Conservation (phyloP, 2,888 invertebrate genomes). For the Tiphia femorata region DNA sequence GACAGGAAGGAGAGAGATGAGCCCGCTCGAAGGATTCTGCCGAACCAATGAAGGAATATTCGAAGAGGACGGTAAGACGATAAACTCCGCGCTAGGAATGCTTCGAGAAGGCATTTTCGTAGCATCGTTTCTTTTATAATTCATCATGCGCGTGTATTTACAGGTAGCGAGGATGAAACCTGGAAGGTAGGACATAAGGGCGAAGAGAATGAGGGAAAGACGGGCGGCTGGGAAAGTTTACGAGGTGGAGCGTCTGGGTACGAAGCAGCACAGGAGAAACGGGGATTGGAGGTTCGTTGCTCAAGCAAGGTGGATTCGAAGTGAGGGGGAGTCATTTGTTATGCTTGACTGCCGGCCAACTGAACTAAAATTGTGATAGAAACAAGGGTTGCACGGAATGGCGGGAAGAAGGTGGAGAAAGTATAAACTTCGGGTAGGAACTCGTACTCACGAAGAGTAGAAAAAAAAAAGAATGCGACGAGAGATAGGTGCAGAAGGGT, state of each 20-base stretch:
- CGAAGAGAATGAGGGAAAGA: constrained; percentile 6
- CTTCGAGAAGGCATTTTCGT: neutral
- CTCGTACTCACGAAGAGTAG: constrained; percentile 43
- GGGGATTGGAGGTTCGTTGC: too few relatives aligned
- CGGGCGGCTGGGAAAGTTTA: neutral
- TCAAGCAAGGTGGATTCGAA: too few relatives aligned
- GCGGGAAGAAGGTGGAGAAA: constrained; percentile 41
- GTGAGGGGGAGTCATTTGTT: constrained; percentile 51
- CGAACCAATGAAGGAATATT: neutral
- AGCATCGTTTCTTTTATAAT: constrained; percentile 34
- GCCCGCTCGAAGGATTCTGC: neutral
- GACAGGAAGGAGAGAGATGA: constrained; percentile 1
- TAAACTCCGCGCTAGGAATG: too few relatives aligned
- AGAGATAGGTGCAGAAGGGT: too few relatives aligned
- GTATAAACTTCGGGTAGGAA: constrained; percentile 52
- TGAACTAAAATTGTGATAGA: constrained; percentile 55
- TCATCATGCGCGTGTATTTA: constrained; percentile 35
- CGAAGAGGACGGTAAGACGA: too few relatives aligned
- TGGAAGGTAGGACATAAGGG: neutral
- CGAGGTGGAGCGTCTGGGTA: constrained; percentile 2
- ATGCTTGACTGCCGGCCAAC: constrained; percentile 59
- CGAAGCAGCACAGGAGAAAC: too few relatives aligned
- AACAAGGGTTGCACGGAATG: constrained; percentile 43
- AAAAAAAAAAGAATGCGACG: too few relatives aligned
- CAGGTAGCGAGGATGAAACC: too few relatives aligned